Base-by-base conservation (phyloP, 2,797 vertebrate genomes). In the Liparis tanakae region DNA sequence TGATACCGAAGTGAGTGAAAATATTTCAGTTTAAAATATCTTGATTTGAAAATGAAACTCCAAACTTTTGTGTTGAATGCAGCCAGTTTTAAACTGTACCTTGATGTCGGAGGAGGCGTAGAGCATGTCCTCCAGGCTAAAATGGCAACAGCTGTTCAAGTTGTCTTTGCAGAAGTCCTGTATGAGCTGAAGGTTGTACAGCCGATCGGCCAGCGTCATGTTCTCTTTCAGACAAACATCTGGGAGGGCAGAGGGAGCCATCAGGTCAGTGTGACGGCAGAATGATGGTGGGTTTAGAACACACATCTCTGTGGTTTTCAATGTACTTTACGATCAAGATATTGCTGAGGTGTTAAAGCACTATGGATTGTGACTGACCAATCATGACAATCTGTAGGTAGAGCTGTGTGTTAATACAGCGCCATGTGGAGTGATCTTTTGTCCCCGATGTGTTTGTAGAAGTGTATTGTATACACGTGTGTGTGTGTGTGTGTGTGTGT, bases 71-170 rank as follows among this genome's bases (percentile, higher is more conserved):
- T 34, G 17, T 5, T 15, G 51, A 64, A 64, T 41, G 44, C 18
- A 33, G 55, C 14, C 7, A 18, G 30, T 14, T 46, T 25, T 5
- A 30, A 61, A 41, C 6, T 48, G 93, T 95, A 99, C 98, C 96
- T 98, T 99, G 87, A 99, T 82, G 70, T 96, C 96, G 66, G 98
- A 95, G 82, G 97, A 95, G 68, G 97, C 95, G 9, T 99, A 99
- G 8, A 98, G 94, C 98, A 99, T 99, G 86, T 99, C 98, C 89
- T 99, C 98, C 81, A 99, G 93, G 85, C 88, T 95, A 91, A 99
- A 97, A 92, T 99, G 96, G 92, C 98, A 99, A 91, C 98, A 98
- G 88, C 84, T 94, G 88, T 95, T 96, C 85, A 99, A 93, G 85
- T 99, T 96, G 78, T 98, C 96, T 79, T 94, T 96, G 90, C 98